Base-by-base conservation (phyloP, 2,113 vertebrate species). In the Xyrauchen texanus region DNA sequence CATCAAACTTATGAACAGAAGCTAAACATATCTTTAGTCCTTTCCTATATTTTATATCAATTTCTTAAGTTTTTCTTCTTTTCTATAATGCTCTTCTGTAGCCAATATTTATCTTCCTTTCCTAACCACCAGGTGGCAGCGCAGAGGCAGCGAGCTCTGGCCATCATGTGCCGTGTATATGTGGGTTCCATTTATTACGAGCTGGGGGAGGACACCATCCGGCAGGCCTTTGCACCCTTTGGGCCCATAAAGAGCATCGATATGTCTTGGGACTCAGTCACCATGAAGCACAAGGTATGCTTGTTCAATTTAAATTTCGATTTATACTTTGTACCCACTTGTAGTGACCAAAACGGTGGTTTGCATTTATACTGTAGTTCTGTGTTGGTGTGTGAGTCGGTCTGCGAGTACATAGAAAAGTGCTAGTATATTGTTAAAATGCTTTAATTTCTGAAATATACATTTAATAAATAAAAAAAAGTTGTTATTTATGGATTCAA, bases 161-260 rank as follows among this genome's bases (percentile, higher is more conserved):
- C 97, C 90, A 99, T 99, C 90, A 99, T 99, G 98, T 98, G 98
- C 81, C 95, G 96, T 0, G 98, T 99, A 79, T 99, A 99, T 53
- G 97, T 98, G 87, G 98, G 98, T 66, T 99, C 98, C 87, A 99
- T 99, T 86, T 99, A 99, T 91, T 99, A 99, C 1, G 98, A 99
- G 86, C 93, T 99, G 65, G 98, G 98, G 0, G 98, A 99, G 86
- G 98, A 99, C 86, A 99, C 98, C 87, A 99, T 99, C 77, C 94
- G 97, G 76, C 98, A 99, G 90, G 98, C 98, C 71, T 99, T 99
- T 77, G 97, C 97, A 57, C 98, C 97, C 0, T 99, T 99, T 3
- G 98, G 98, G 60, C 97, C 98, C 46, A 99, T 99, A 90, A 99
- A 99, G 92, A 99, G 97, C 89, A 99, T 99, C 61, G 97, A 98